Percentiles rank a stretch among this genome's conserved stretches.
Evolutionary conservation across 2,797 vertebrate species (phyloP).

Genomic region (Erpetoichthys calabaricus): DNA sequence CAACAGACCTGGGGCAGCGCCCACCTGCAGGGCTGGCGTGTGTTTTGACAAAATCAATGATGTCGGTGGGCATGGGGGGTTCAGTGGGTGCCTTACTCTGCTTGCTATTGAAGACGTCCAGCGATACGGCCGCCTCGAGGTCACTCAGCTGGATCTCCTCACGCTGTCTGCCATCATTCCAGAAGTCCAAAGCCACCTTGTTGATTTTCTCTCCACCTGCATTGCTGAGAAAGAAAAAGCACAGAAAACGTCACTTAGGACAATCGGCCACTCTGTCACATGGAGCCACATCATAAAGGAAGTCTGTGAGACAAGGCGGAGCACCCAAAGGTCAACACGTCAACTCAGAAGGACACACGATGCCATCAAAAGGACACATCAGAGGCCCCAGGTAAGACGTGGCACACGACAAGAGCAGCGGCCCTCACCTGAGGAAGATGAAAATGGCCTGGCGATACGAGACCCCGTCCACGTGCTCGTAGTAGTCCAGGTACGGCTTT

Average conservation of each 20-base stretch:
- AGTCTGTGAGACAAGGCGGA: too few relatives aligned
- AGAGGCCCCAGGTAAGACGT: too few relatives aligned
- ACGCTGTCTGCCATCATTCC: conserved; percentile 52
- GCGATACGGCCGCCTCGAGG: conserved; percentile 53
- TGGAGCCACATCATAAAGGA: too few relatives aligned
- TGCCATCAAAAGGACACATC: too few relatives aligned
- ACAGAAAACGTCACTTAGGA: background rate
- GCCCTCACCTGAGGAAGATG: conserved; percentile 75
- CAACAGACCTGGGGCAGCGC: too few relatives aligned
- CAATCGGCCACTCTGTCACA: background rate
- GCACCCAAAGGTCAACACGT: background rate
- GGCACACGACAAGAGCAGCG: too few relatives aligned
- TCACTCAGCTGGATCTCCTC: conserved; percentile 72
- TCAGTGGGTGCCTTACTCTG: conserved; percentile 53
- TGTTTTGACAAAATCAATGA: too few relatives aligned
- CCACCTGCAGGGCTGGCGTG: too few relatives aligned
- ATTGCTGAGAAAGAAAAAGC: conserved; percentile 46
- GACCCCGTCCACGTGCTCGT: conserved; percentile 65
- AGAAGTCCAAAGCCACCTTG: conserved; percentile 63
- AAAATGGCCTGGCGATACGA: conserved; percentile 79
- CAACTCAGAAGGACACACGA: background rate
- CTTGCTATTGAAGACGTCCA: conserved; percentile 78
- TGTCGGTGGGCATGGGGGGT: too few relatives aligned
- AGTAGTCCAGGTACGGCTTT: conserved; percentile 80
- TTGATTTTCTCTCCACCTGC: conserved; percentile 73